These are phyloP conservation scores for Amphiprion percula DNA, from an alignment of 2,113 vertebrate genomes.

Conservation along the genomic window DNA sequence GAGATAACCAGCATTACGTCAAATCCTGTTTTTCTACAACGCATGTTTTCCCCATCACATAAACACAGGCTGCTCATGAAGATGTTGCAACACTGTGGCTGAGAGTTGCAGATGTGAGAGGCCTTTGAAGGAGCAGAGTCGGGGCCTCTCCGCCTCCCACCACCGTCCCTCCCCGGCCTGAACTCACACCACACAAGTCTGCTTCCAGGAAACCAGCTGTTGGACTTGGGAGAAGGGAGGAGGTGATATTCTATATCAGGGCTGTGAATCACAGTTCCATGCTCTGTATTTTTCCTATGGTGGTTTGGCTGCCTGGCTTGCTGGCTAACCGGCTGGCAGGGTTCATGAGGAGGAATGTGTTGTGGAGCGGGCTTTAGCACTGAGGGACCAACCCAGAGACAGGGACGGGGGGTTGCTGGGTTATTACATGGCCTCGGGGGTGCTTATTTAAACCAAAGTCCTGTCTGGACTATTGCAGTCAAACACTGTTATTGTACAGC, in stretches of 20 bases:
- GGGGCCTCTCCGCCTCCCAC: constrained; percentile 37
- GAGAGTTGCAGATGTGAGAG: constrained; percentile 62
- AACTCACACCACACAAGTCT: constrained; percentile 66
- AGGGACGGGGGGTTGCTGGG: constrained; percentile 63
- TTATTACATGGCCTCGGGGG: constrained; percentile 78
- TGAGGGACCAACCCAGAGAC: constrained; percentile 62
- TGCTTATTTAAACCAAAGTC: constrained; percentile 81
- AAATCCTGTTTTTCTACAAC: constrained; percentile 35
- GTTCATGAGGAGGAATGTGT: constrained; percentile 74
- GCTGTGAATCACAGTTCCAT: constrained; percentile 83
- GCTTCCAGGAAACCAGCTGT: constrained; percentile 85
- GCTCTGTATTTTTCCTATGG: constrained; percentile 80
- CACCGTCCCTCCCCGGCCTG: constrained; percentile 25
- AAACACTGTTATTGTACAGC: constrained; percentile 78
- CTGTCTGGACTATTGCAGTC: constrained; percentile 78
- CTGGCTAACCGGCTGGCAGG: constrained; percentile 61
- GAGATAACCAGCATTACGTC: constrained; percentile 54
- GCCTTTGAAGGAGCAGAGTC: constrained; percentile 62
- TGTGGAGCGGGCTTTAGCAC: constrained; percentile 62
- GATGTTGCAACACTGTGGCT: constrained; percentile 42
- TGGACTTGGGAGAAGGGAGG: constrained; percentile 68
- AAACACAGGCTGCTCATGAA: constrained; percentile 37
- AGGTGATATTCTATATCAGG: constrained; percentile 82
- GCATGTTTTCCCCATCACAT: constrained; percentile 34
- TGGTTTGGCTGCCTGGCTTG: constrained; percentile 71